Evolutionary conservation across 2,888 invertebrate species (phyloP), one percentile per base, ranked within the genome.

Genomic region (Drosophila multiciliata): DNA sequence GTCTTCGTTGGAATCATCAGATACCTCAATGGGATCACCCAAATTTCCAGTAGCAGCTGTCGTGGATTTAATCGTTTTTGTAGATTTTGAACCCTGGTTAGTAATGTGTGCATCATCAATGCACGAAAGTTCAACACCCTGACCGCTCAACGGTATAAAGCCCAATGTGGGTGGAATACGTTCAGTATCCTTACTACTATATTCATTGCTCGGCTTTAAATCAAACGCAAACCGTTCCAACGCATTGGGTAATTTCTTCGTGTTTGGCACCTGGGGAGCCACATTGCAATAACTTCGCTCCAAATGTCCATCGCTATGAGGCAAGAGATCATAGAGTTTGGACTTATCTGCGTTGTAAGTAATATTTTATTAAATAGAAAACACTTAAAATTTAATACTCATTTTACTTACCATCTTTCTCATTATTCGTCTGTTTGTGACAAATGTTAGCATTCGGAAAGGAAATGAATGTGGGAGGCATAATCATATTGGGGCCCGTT

Each of bases 221-320:
- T 73, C 57, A 23, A 3, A 32, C 7, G 23, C 15, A 61, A 42
- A n/a, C 9, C 49, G n/a, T 29, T 65, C 61, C 11, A 71, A 58
- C 0, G 75, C 49, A 32, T 63, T 57, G 29, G 69, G 32, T n/a
- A 89, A 64, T 73, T 91, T 91, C 75, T 92, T 85, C 0, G 91
- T 91, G 17, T 92, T 92, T 1, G 93, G 92, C 2, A 93, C 90
- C 17, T 93, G 66, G 3, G 93, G 92, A 17, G 93, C 93, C 3
- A 93, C 92, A 82, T 92, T 93, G 59, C 93, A 92, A 73, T 91
- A 92, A 48, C 74, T 91, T 11, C 89, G 88, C 38, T 92, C 91
- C 6, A 72, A 33, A n/a, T 69, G 52, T 2, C 63, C n/a, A 8
- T 69, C 78, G 6, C 58, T 1, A 1, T 61, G 40, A 3, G 66